These are phyloP conservation scores for Ctenosaura bakeri DNA, from an alignment of 2,797 vertebrate species.

Conservation along the genomic window DNA sequence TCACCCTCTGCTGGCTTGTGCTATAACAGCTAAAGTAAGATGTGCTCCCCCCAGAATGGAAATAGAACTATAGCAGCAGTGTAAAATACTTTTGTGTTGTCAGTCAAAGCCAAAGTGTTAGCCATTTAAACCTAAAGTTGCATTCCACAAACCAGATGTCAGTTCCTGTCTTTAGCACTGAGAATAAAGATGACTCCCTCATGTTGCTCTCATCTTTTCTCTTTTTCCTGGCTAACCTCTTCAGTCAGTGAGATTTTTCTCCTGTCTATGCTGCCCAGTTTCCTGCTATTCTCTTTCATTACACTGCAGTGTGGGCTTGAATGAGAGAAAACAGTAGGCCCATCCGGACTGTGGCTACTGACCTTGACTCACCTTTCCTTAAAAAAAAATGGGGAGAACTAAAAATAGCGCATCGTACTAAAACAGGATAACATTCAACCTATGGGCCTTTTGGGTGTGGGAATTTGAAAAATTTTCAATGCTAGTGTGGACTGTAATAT, in stretches of 20 bases:
- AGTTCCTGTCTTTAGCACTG: constrained; percentile 70
- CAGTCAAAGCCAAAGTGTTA: not conserved
- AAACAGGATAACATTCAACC: not conserved
- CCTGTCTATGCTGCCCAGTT: constrained; percentile 58
- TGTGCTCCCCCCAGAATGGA: not conserved
- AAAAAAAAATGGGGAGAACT: constrained; percentile 41
- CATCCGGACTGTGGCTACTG: constrained; percentile 38
- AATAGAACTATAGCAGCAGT: not conserved
- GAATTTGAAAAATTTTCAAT: constrained; percentile 35
- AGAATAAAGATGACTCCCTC: constrained; percentile 55
- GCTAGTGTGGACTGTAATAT: constrained; percentile 24
- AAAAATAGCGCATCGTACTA: not conserved
- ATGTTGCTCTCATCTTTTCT: constrained; percentile 62
- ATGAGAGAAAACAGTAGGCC: not conserved
- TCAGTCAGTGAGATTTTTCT: constrained; percentile 50
- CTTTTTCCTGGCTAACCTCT: constrained; percentile 68
- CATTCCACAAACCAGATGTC: constrained; percentile 60
- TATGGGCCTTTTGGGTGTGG: constrained; percentile 2
- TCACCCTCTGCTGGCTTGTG: not conserved
- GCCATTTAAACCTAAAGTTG: constrained; percentile 11
- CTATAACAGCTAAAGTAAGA: not conserved
- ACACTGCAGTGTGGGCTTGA: not conserved
- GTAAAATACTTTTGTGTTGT: not conserved
- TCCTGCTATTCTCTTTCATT: constrained; percentile 77
- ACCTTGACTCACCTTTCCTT: constrained; percentile 51